These are phyloP conservation scores for Cassiopea andromeda DNA, from an alignment of 30 jellyfish, hydroid and myxozoan species.

Conservation along the genomic window DNA sequence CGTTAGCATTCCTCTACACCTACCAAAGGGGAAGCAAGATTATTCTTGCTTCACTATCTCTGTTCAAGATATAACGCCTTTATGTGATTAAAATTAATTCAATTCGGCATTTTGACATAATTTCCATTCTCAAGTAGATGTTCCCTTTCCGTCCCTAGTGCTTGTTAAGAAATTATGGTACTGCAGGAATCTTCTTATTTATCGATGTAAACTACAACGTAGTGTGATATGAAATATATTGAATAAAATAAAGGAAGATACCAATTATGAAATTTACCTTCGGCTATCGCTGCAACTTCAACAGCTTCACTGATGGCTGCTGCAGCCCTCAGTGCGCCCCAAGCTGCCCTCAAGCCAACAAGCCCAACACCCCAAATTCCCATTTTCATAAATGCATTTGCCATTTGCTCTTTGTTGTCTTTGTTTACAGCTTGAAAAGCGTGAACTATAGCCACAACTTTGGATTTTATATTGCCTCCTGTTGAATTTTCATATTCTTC, in stretches of 20 bases:
- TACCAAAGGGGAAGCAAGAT: no score
- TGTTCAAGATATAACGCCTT: no score
- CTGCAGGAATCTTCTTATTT: no score
- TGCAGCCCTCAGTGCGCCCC: constrained; percentile 48
- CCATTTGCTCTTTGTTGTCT: constrained; percentile 47
- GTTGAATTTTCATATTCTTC: constrained; percentile 5
- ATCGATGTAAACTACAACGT: no score
- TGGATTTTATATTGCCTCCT: constrained; percentile 26
- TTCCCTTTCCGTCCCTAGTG: no score
- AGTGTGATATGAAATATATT: no score
- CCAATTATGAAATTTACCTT: not conserved
- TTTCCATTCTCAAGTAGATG: no score
- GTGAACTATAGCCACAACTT: constrained; percentile 15
- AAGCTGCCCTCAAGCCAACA: constrained; percentile 48
- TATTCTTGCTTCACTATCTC: no score
- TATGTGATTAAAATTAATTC: no score
- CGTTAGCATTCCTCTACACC: no score
- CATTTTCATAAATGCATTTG: constrained; percentile 38
- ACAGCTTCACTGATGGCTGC: constrained; percentile 41
- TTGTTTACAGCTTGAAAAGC: constrained; percentile 41
- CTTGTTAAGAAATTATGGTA: no score
- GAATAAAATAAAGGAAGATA: not conserved
- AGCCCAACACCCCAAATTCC: constrained; percentile 58
- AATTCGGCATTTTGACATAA: no score
- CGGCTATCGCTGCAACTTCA: constrained; percentile 35